Evolutionary conservation across 2,888 invertebrate species (phyloP), one percentile per base, ranked within the genome.

Genomic region (Cephus nigrinus): DNA sequence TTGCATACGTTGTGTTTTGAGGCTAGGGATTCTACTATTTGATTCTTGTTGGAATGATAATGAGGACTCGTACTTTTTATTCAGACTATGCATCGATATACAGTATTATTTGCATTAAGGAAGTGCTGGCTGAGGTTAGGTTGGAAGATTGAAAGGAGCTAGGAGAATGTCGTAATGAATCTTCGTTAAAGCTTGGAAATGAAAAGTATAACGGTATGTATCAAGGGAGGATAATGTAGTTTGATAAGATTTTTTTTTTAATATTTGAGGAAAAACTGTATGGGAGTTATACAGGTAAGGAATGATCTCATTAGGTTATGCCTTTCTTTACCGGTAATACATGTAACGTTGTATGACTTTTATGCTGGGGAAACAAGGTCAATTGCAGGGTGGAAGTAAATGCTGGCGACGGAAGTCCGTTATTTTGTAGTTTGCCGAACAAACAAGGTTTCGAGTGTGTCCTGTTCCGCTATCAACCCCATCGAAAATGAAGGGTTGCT

Each of bases 121-220:
- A 81, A 83, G 80, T 36, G 40, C 74, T 74, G 80, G n/a, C 23
- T 23, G 40, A 23, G n/a, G 40, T 34, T 69, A 74, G 76, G 68
- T 68, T 31, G 34, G 36, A 23, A 75, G 36, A 15, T 31, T 23
- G 80, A 81, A 83, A 83, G 79, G 81, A 83, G 76, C 23, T 76
- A 79, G 79, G 69, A 77, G 69, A 80, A 82, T 81, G 80, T 81
- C 77, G 80, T 81, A 83, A 83, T 85, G 84, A 86, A 84, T 86
- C 83, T 83, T 85, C 83, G 80, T 86, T 86, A 84, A 75, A 73
- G 68, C 23, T 55, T 23, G 55, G 55, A 55, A 55, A 55, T 55
- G 15, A 23, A 23, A 55, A 55, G 55, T 55, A 55, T 23, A 55
- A 55, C 23, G 55, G 23, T 55, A 55, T 23, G 1, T 55, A 55